Base-by-base conservation (phyloP, 2,888 invertebrate species). In the Stenichneumon culpator region DNA sequence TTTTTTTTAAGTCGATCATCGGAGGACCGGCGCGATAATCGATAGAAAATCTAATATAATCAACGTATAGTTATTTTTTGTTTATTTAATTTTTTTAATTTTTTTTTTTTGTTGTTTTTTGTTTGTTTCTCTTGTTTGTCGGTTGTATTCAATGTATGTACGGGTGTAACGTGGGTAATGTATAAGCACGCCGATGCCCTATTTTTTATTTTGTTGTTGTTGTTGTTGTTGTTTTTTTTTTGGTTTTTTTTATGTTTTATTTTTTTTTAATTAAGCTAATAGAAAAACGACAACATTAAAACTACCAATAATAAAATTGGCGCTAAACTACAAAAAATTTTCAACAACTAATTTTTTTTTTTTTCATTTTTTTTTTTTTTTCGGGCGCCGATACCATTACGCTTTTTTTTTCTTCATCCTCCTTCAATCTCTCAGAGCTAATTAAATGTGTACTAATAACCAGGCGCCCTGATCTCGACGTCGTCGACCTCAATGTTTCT, bases 381-480 rank as follows among this genome's bases (percentile, higher is more conserved):
- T 36, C 81, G 84, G 86, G 82, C 84, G 83, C 84, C 86, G 81
- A 63, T 50, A 84, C 70, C 79, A 57, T 75, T 83, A 68, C 57
- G 57, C 0, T 32, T 32, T 32, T 60, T 50, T 65, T 44, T 11
- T 73, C 22, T 57, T 75, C 28, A 2, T 69, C 36, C 39, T 60
- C 22, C 28, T 67, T 22, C 52, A 25, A 9, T 19, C 16, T 39
- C 65, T 74, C 22, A 69, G 81, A 82, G 79, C 79, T 84, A 82
- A 85, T 85, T 82, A 82, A 81, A 89, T 92, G 92, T 93, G 93
- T 93, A 93, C 93, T 93, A 93, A 93, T 92, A 91, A 85, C 91
- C 93, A 92, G 93, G 93, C 93, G 92, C 92, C 92, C 92, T 92
- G 92, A 63, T 81, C 83, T 83, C 83, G 80, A 77, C 86, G 72